These are phyloP conservation scores for Mellilla xanthometata DNA, from an alignment of 2,888 invertebrate species.

Conservation along the genomic window DNA sequence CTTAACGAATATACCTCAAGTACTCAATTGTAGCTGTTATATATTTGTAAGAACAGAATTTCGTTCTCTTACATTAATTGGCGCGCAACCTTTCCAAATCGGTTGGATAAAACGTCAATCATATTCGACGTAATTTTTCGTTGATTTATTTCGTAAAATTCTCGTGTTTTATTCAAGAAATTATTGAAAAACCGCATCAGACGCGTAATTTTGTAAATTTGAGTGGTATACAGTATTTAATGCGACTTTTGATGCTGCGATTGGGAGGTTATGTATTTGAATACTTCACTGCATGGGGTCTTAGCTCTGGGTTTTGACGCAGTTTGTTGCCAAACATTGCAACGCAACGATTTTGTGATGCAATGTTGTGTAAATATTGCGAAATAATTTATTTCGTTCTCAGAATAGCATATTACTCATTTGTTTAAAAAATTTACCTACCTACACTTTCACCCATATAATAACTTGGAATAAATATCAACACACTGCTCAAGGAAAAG, in stretches of 20 bases:
- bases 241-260: not conserved
- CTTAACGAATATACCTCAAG: no score
- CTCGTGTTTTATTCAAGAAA: conserved; percentile 8
- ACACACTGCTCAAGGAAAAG: not conserved
- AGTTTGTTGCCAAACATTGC: conserved; percentile 9
- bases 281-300: not conserved
- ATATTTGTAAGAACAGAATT: no score
- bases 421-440: not conserved
- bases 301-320: not conserved
- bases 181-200: conserved; percentile 4
- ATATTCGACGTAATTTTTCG: not conserved
- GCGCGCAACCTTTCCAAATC: not conserved
- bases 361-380: conserved; percentile 26
- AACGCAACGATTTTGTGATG: not conserved
- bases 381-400: conserved; percentile 5
- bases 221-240: not conserved
- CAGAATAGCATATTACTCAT: not conserved
- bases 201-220: not conserved
- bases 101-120: conserved; percentile 22
- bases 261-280: conserved; percentile 8
- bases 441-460: not conserved
- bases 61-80: not conserved
- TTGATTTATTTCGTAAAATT: not conserved
- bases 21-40: no score
- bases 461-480: not conserved